These are phyloP conservation scores for Sycophila sp. DNA, from an alignment of 1,140 invertebrate genomes.

Conservation along the genomic window DNA sequence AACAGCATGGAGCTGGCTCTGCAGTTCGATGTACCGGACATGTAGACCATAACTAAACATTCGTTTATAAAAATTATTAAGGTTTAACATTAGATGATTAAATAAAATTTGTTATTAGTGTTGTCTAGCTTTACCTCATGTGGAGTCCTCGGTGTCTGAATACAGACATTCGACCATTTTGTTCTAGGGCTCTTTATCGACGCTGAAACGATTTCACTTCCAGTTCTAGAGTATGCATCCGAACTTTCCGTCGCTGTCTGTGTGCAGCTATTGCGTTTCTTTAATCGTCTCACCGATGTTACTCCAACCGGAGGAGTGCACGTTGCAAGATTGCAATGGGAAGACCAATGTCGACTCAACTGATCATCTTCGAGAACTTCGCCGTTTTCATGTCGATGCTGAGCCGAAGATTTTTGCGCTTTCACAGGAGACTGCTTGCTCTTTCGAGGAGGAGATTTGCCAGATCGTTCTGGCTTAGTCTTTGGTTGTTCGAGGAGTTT, in stretches of 20 bases:
- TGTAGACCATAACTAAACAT: background rate
- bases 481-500: slow-evolving; percentile 60
- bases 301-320: slow-evolving; percentile 35
- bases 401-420: background rate
- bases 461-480: slow-evolving; percentile 41
- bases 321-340: slow-evolving; percentile 58
- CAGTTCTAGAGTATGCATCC: slow-evolving; percentile 53
- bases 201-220: slow-evolving; percentile 55
- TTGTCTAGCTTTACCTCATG: no score
- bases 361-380: slow-evolving; percentile 25
- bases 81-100: no score
- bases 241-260: slow-evolving; percentile 50
- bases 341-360: slow-evolving; percentile 59
- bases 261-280: slow-evolving; percentile 58
- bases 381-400: background rate
- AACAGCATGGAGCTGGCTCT: slow-evolving; percentile 28
- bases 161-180: slow-evolving; percentile 43
- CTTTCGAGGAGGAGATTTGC: slow-evolving; percentile 48
- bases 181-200: slow-evolving; percentile 27
- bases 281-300: slow-evolving; percentile 42
- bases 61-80: no score
- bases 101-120: no score
- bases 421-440: slow-evolving; percentile 37
- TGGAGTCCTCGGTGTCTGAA: slow-evolving; percentile 43
- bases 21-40: slow-evolving; percentile 39